Percentiles rank a stretch among this genome's conserved stretches.
These are phyloP conservation scores for Micrasema minimum DNA, from an alignment of 1,140 invertebrate species.

Conservation along the genomic window DNA sequence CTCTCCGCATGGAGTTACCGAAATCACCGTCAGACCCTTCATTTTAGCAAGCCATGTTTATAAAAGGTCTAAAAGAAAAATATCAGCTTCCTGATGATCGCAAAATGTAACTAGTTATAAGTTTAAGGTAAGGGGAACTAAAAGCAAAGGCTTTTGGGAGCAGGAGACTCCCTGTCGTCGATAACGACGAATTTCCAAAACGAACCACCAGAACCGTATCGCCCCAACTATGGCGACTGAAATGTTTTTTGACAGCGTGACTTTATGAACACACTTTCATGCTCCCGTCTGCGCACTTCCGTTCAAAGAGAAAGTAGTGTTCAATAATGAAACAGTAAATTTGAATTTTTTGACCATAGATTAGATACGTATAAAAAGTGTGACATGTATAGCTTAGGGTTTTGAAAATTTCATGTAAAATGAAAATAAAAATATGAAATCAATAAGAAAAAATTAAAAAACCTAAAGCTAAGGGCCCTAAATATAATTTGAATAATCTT, in stretches of 20 bases:
- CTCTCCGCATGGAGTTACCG: constrained; percentile 73
- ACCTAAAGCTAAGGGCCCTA: too few relatives aligned
- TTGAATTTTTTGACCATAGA: too few relatives aligned
- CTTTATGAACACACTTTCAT: constrained; percentile 15
- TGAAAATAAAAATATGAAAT: too few relatives aligned
- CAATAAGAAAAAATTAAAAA: too few relatives aligned
- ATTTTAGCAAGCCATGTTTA: constrained; percentile 88
- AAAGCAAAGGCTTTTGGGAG: constrained; percentile 57
- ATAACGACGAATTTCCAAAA: constrained; percentile 70
- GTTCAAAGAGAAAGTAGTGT: neutral
- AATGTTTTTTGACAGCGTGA: constrained; percentile 49
- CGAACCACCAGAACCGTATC: constrained; percentile 63
- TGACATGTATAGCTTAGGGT: too few relatives aligned
- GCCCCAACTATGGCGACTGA: constrained; percentile 77
- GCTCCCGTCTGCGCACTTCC: constrained; percentile 25
- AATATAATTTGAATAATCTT: too few relatives aligned
- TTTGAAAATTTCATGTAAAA: too few relatives aligned
- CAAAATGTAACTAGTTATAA: constrained; percentile 40
- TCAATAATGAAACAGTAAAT: neutral
- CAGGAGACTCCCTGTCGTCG: constrained; percentile 72
- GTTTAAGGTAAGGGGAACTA: constrained; percentile 14
- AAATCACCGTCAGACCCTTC: constrained; percentile 70
- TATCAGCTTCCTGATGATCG: constrained; percentile 52
- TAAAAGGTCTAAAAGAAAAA: constrained; percentile 68
- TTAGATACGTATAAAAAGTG: too few relatives aligned